phyloP scores from a whole-genome alignment of 2,113 vertebrate species.

The Etheostoma spectabile region DNA sequence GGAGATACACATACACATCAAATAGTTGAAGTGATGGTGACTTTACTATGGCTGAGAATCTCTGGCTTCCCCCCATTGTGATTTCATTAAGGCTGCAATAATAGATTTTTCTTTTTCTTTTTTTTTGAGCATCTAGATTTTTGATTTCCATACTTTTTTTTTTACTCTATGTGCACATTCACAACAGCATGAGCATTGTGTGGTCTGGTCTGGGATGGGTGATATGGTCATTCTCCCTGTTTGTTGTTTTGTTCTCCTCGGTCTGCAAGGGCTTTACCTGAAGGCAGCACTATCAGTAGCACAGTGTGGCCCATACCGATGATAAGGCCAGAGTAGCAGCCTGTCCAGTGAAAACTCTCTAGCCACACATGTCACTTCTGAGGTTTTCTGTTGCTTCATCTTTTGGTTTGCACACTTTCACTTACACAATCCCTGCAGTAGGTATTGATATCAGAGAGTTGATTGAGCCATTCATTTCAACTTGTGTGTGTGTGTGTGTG shows the following conservation, averaged over 20 bases:
- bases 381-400: constrained; percentile 7
- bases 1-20: constrained; percentile 42
- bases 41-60: not conserved
- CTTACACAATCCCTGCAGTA: not conserved
- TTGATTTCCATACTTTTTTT: not conserved
- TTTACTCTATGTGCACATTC: not conserved
- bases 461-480: not conserved
- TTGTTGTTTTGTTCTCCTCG: not conserved
- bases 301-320: not conserved
- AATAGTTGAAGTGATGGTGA: not conserved
- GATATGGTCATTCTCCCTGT: not conserved
- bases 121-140: not conserved
- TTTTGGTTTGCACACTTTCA: not conserved
- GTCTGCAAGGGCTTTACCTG: not conserved
- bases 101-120: not conserved
- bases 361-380: not conserved
- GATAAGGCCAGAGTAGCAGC: not conserved
- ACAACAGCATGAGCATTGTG: not conserved
- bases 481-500: not conserved
- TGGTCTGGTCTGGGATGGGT: not conserved
- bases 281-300: not conserved
- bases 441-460: not conserved
- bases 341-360: not conserved
- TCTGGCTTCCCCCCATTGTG: not conserved
- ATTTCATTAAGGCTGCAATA: not conserved